Evolutionary conservation across 2,888 invertebrate species (phyloP).

Genomic region (Cataglyphis albicans): DNA sequence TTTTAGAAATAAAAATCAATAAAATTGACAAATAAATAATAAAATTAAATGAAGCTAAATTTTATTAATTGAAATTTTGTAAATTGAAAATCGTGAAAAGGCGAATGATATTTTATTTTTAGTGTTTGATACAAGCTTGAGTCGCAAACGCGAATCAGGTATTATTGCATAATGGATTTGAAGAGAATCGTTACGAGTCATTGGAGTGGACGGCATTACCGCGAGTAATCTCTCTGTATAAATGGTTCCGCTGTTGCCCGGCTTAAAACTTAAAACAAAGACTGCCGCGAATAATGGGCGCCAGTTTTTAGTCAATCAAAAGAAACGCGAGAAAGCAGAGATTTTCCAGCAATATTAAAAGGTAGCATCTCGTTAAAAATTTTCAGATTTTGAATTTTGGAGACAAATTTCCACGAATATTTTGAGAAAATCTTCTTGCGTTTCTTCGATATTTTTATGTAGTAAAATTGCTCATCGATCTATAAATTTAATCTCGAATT

Average conservation of each 20-base stretch:
- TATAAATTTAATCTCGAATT: slow-evolving; percentile 5
- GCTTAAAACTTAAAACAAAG: slow-evolving; percentile 75
- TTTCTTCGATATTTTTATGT: not conserved
- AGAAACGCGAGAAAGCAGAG: not conserved
- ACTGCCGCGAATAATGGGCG: slow-evolving; percentile 75
- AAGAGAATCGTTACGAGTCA: slow-evolving; percentile 19
- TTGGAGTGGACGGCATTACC: slow-evolving; percentile 1
- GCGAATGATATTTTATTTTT: not conserved
- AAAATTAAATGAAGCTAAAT: not conserved
- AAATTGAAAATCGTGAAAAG: not conserved
- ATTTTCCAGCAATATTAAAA: not conserved
- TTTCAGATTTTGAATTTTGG: not conserved
- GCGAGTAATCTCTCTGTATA: slow-evolving; percentile 25
- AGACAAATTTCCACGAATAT: not conserved
- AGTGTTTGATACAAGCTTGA: not conserved
- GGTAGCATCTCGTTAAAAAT: not conserved
- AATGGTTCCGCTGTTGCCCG: slow-evolving; percentile 18
- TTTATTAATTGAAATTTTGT: not conserved
- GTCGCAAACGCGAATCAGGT: not conserved
- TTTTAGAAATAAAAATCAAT: not conserved
- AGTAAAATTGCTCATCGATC: not conserved
- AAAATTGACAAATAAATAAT: not conserved
- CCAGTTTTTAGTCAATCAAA: slow-evolving; percentile 71
- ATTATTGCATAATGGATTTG: slow-evolving; percentile 7
- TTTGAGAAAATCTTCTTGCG: not conserved